Percentiles rank a stretch among this genome's conserved stretches.
phyloP scores from a whole-genome alignment of 2,888 invertebrate species.

The Eubasilissa splendida region DNA sequence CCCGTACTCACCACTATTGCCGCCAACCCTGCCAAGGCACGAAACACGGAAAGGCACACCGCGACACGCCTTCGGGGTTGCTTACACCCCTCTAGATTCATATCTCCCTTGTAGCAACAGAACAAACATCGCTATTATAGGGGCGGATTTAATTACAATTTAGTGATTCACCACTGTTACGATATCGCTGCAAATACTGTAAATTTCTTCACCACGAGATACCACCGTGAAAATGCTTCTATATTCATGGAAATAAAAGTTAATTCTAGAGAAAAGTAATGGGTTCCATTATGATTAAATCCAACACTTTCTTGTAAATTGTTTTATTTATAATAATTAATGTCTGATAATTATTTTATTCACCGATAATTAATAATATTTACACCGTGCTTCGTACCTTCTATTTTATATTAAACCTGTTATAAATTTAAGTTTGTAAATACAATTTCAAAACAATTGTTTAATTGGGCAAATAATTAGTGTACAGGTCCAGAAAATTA shows the following conservation, averaged over 20 bases:
- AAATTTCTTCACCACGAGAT: constrained; percentile 16
- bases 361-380: too few relatives aligned
- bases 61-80: constrained; percentile 44
- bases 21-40: background rate
- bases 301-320: too few relatives aligned
- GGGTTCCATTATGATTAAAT: too few relatives aligned
- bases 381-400: too few relatives aligned
- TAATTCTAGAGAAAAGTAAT: background rate
- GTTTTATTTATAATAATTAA: too few relatives aligned
- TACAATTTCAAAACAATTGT: too few relatives aligned
- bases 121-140: constrained; percentile 53
- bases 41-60: constrained; percentile 42
- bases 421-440: too few relatives aligned
- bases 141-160: constrained; percentile 50
- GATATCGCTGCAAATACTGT: constrained; percentile 28
- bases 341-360: too few relatives aligned
- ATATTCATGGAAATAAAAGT: background rate
- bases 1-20: constrained; percentile 17
- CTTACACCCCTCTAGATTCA: constrained; percentile 44
- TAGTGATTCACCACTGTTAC: constrained; percentile 43
- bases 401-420: too few relatives aligned
- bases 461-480: too few relatives aligned
- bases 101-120: constrained; percentile 38
- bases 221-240: background rate
- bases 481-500: too few relatives aligned